Evolutionary conservation across 2,113 vertebrate genomes (phyloP).

Genomic region (Lathamus discolor): DNA sequence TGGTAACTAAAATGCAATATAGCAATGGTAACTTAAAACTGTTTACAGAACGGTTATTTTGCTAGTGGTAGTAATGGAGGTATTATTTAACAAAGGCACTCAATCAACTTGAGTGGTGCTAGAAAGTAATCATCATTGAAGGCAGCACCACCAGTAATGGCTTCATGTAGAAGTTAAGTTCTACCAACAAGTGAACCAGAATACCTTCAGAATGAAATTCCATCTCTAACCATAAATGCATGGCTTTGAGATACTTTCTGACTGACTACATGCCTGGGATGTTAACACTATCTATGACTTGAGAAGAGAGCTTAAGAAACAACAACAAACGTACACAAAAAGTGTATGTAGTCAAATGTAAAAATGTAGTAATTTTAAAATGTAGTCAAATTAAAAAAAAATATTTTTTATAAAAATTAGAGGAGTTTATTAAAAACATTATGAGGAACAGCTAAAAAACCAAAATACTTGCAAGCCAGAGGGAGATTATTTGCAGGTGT

Average conservation of each 20-base stretch:
- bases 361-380: neutral
- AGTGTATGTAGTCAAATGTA: neutral
- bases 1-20: neutral
- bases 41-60: neutral
- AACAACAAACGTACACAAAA: neutral
- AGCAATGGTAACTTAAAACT: neutral
- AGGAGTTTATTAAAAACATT: neutral
- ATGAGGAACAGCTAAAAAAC: neutral
- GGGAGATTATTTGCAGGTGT: neutral
- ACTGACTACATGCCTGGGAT: neutral
- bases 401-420: neutral
- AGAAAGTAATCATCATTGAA: neutral
- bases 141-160: neutral
- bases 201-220: neutral
- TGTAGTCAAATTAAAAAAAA: neutral
- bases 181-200: neutral
- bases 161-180: neutral
- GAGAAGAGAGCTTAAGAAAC: neutral
- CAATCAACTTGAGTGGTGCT: neutral
- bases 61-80: neutral
- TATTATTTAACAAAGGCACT: neutral
- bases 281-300: neutral
- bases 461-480: neutral
- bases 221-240: neutral
- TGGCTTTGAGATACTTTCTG: neutral